Evolutionary conservation across 30 jellyfish, hydroid and myxozoan species (phyloP).

Genomic region (Pelagia noctiluca): DNA sequence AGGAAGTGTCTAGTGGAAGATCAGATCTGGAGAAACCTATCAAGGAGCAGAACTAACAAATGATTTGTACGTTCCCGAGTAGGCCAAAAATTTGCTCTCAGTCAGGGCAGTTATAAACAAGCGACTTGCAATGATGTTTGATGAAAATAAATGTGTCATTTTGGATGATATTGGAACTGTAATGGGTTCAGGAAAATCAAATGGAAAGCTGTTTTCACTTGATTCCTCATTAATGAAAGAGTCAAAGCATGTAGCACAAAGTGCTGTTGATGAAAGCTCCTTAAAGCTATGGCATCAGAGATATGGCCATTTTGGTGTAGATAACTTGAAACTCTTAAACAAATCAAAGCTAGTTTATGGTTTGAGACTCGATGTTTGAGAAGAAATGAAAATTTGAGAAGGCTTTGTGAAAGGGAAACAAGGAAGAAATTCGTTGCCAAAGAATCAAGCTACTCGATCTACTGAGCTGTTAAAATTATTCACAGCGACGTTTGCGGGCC

Average conservation of each 20-base stretch:
- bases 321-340: constrained; percentile 16
- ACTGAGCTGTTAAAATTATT: constrained; percentile 3
- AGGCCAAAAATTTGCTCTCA: constrained; percentile 27
- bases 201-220: constrained; percentile 36
- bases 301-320: constrained; percentile 19
- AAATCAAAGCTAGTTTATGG: constrained; percentile 44
- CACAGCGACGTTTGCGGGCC: constrained; percentile 55
- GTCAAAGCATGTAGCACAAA: constrained; percentile 9
- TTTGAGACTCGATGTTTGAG: constrained; percentile 13
- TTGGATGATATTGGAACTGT: constrained; percentile 14
- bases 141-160: constrained; percentile 24
- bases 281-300: constrained; percentile 28
- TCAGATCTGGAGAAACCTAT: constrained; percentile 26
- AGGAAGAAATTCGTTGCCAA: constrained; percentile 34
- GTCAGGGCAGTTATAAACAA: constrained; percentile 44
- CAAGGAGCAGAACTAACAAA: constrained; percentile 6
- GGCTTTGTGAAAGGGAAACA: constrained; percentile 48
- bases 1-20: constrained; percentile 29
- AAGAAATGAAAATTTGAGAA: constrained; percentile 11
- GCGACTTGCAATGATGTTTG: constrained; percentile 23
- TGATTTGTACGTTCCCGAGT: constrained; percentile 46
- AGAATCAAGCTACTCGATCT: neutral
- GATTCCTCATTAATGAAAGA: constrained; percentile 1
- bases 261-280: constrained; percentile 9
- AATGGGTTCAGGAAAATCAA: constrained; percentile 3